Conservation (phyloP, 1,140 invertebrate species). For the Saccostrea echinata region DNA sequence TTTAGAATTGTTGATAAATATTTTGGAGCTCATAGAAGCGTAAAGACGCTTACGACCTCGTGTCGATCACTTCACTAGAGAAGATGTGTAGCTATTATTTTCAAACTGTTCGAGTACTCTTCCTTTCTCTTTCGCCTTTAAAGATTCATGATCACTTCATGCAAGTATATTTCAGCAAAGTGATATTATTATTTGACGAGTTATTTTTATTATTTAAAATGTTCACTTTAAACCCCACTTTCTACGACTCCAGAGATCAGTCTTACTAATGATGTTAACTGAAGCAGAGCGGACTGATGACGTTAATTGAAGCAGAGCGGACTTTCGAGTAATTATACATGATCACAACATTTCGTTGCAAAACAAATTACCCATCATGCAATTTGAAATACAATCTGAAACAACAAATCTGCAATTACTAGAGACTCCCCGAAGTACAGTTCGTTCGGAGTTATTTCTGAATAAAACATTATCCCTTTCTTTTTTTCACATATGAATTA, state of each 20-base stretch:
- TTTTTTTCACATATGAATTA: constrained; percentile 29
- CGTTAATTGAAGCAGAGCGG: constrained; percentile 20
- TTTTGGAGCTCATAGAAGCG: too few species aligned
- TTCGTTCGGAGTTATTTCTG: background rate
- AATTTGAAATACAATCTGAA: constrained; percentile 25
- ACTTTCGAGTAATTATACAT: background rate
- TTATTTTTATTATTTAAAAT: background rate
- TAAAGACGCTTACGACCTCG: too few species aligned
- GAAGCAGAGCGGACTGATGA: background rate
- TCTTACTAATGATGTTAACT: constrained; percentile 3
- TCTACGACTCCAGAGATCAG: background rate
- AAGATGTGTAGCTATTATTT: too few species aligned
- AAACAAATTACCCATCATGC: background rate
- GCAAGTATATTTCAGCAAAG: background rate
- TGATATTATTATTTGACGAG: background rate
- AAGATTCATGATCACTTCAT: background rate
- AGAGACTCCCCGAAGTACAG: background rate
- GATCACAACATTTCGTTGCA: background rate
- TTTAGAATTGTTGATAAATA: too few species aligned
- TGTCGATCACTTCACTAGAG: too few species aligned
- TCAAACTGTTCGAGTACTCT: too few species aligned
- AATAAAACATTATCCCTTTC: constrained; percentile 15
- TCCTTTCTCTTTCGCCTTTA: too few species aligned
- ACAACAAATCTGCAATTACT: constrained; percentile 29
- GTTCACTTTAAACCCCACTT: background rate